Evolutionary conservation across 1,140 invertebrate genomes (phyloP).

Genomic region (Heliconius himera): DNA sequence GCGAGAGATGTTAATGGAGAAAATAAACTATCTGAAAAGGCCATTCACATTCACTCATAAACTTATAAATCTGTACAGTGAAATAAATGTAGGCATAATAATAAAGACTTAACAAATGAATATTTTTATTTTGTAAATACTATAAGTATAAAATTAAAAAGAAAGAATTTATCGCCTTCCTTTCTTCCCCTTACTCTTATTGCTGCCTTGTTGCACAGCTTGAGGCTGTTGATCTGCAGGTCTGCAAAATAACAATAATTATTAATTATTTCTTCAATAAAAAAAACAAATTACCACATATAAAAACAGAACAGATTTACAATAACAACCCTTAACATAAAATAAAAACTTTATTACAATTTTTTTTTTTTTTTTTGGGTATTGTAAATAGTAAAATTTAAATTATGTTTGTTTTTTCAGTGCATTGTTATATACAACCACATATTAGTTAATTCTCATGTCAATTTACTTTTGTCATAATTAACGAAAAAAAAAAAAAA

Average conservation of each 20-base stretch:
- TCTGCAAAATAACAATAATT: slow-evolving; percentile 49
- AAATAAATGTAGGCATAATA: slow-evolving; percentile 23
- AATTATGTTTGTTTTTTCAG: too few species aligned
- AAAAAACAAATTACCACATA: too few species aligned
- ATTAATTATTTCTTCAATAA: too few species aligned
- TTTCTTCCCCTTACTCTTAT: slow-evolving; percentile 78
- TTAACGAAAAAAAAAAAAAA: too few species aligned
- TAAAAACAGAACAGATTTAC: too few species aligned
- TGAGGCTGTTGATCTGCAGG: slow-evolving; percentile 74
- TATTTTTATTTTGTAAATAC: slow-evolving; percentile 14
- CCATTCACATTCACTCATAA: slow-evolving; percentile 48
- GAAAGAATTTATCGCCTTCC: slow-evolving; percentile 62
- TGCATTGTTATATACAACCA: too few species aligned
- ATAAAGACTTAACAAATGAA: slow-evolving; percentile 17
- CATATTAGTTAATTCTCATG: too few species aligned
- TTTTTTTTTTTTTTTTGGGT: too few species aligned
- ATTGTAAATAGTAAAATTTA: too few species aligned
- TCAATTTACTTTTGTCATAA: too few species aligned
- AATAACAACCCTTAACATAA: too few species aligned
- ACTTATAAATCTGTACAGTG: slow-evolving; percentile 15
- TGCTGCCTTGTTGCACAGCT: slow-evolving; percentile 58
- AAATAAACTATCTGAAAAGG: slow-evolving; percentile 63
- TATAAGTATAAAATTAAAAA: slow-evolving; percentile 28
- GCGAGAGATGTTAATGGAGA: slow-evolving; percentile 72
- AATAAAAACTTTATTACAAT: too few species aligned